These are phyloP conservation scores for Rhinella marina DNA, from an alignment of 2,797 vertebrate genomes.

Conservation along the genomic window DNA sequence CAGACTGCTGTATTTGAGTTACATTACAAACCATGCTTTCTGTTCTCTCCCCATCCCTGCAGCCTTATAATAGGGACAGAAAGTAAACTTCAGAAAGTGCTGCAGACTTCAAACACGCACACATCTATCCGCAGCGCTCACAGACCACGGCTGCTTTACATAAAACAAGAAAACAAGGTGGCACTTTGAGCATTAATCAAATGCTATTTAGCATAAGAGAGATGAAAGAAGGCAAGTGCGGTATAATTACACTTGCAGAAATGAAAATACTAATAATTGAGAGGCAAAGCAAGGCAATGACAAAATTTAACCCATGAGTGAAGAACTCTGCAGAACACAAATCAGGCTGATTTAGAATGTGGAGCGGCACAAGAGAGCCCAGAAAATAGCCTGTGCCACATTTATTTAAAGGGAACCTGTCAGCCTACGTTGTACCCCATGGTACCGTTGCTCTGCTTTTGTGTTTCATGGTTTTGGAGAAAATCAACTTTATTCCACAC, in stretches of 20 bases:
- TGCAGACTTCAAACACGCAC: slow-evolving; percentile 45
- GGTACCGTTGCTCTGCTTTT: too few species aligned
- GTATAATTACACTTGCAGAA: slow-evolving; percentile 59
- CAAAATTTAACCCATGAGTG: slow-evolving; percentile 36
- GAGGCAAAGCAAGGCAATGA: slow-evolving; percentile 43
- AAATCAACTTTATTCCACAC: too few species aligned
- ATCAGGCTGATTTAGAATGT: background rate
- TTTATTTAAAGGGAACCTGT: too few species aligned
- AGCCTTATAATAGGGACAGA: slow-evolving; percentile 38
- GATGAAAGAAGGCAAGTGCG: slow-evolving; percentile 60
- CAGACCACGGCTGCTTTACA: slow-evolving; percentile 55
- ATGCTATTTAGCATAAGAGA: slow-evolving; percentile 61
- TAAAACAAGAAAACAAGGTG: slow-evolving; percentile 62
- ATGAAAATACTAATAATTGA: slow-evolving; percentile 60
- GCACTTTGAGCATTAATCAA: slow-evolving; percentile 63
- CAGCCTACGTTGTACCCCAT: too few species aligned
- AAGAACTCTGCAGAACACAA: background rate
- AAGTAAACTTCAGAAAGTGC: slow-evolving; percentile 52
- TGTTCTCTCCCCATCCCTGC: background rate
- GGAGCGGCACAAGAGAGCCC: background rate
- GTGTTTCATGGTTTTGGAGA: too few species aligned
- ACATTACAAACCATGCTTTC: background rate
- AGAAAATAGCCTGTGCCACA: background rate
- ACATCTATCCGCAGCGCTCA: slow-evolving; percentile 49
- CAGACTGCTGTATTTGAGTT: slow-evolving; percentile 26